Evolutionary conservation across 2,888 invertebrate genomes (phyloP), one percentile per base, ranked within the genome.

Genomic region (Dendrolimus pini): DNA sequence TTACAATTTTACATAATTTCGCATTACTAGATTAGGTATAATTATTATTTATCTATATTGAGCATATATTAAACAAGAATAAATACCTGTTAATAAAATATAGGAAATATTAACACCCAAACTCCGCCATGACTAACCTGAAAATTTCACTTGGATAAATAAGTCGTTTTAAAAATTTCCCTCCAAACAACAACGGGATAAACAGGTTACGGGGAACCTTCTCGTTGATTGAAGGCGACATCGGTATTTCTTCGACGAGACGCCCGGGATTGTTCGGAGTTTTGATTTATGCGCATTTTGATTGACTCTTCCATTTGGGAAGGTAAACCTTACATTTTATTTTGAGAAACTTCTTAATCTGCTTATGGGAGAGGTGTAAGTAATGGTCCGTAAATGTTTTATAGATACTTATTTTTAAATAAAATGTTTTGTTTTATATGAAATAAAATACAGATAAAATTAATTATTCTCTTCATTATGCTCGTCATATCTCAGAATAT

Each of bases 201-300:
- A 72, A 74, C 68, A 75, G 72, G 59, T 72, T 71, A 54, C 47
- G 55, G 60, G 59, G 62, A 69, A 70, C 68, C 66, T 74, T 73
- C 71, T 69, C 62, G 68, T 58, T 75, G 73, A 80, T 78, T 72
- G 72, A 73, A 76, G 71, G 71, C 71, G 77, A 74, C 74, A 66
- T 72, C 71, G 77, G 74, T 73, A 66, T 72, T 80, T 72, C 70
- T 73, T 71, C 65, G 64, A 62, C 59, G 69, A 68, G 65, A 69
- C 66, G 63, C 68, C 67, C 62, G 68, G 70, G 67, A 68, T 70
- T 74, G 74, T 74, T 70, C 67, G 73, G 83, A 85, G 72, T 79
- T 81, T 77, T 78, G 78, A 84, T 83, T 83, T 82, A 83, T 84
- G 83, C 74, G 80, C 84, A 80, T 82, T 80, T 79, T 79, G 78